phyloP scores from a whole-genome alignment of 1,140 invertebrate genomes.

The Papilio polytes region DNA sequence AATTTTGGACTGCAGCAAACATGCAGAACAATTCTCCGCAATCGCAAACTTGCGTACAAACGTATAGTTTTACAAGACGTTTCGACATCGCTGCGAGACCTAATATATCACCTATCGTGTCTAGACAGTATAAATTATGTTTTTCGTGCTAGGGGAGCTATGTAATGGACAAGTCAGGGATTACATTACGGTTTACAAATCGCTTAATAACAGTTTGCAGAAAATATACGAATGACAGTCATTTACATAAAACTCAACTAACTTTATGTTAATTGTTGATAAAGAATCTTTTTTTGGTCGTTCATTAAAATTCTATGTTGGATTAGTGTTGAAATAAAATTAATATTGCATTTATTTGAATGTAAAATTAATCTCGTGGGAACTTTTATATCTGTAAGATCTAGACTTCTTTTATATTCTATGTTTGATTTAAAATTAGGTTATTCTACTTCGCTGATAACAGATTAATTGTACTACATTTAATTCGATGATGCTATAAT shows the following conservation, averaged over 20 bases:
- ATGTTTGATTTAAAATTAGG: too few relatives aligned
- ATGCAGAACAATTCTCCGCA: constrained; percentile 26
- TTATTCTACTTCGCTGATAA: background rate
- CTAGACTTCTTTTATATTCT: background rate
- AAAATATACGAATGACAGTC: background rate
- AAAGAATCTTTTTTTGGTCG: background rate
- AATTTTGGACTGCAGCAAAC: background rate
- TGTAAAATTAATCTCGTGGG: background rate
- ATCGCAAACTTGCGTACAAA: constrained; percentile 31
- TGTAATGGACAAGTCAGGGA: constrained; percentile 37
- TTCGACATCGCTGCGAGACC: constrained; percentile 40
- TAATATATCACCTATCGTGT: constrained; percentile 51
- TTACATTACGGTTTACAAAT: constrained; percentile 36
- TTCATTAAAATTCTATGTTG: background rate
- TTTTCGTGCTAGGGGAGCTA: constrained; percentile 46
- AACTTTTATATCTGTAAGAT: background rate
- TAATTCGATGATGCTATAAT: background rate
- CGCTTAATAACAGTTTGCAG: constrained; percentile 26
- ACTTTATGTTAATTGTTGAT: constrained; percentile 15
- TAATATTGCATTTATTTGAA: background rate
- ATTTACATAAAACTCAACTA: constrained; percentile 19
- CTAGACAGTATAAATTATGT: constrained; percentile 53
- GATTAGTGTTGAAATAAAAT: background rate
- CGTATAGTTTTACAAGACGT: constrained; percentile 35
- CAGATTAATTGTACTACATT: background rate